These are phyloP conservation scores for Apamea anceps DNA, from an alignment of 2,888 invertebrate genomes.

Conservation along the genomic window DNA sequence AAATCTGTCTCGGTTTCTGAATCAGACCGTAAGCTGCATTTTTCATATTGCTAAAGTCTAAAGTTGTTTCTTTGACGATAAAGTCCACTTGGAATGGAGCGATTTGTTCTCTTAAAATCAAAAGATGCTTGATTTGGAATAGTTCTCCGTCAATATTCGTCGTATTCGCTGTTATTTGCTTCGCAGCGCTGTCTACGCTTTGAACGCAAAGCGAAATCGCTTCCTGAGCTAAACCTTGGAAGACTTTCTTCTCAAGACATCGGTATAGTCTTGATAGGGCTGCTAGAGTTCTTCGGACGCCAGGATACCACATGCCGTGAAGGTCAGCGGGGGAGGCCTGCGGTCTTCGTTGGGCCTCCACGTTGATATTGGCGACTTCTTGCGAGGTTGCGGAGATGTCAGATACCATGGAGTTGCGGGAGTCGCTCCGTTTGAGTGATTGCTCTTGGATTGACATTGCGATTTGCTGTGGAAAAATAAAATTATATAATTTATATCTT, in stretches of 20 bases:
- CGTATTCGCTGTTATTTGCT: conserved; percentile 94
- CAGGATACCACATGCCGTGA: conserved; percentile 99
- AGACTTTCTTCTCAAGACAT: conserved; percentile 98
- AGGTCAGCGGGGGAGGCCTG: conserved; percentile 97
- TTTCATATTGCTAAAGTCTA: conserved; percentile 98
- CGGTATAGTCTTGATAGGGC: conserved; percentile 96
- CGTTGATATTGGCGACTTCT: conserved; percentile 92
- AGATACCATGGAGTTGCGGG: conserved; percentile 92
- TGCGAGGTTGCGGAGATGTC: conserved; percentile 92
- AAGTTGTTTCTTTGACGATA: conserved; percentile 96
- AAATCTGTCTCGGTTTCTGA: conserved; percentile 95
- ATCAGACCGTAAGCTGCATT: conserved; percentile 94
- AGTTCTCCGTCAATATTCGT: conserved; percentile 97
- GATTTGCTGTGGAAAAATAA: conserved; percentile 88
- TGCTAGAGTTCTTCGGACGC: conserved; percentile 97
- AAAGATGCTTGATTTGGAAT: conserved; percentile 99
- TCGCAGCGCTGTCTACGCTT: conserved; percentile 95
- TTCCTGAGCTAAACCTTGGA: conserved; percentile 99
- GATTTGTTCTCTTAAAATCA: conserved; percentile 99
- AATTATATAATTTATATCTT: not conserved
- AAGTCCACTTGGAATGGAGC: conserved; percentile 99
- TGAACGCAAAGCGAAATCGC: conserved; percentile 97
- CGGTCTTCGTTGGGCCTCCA: conserved; percentile 80
- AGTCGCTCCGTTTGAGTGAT: conserved; percentile 91
- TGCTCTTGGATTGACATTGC: conserved; percentile 92